These are phyloP conservation scores for Biston stratarius DNA, from an alignment of 2,888 invertebrate genomes.

Conservation along the genomic window DNA sequence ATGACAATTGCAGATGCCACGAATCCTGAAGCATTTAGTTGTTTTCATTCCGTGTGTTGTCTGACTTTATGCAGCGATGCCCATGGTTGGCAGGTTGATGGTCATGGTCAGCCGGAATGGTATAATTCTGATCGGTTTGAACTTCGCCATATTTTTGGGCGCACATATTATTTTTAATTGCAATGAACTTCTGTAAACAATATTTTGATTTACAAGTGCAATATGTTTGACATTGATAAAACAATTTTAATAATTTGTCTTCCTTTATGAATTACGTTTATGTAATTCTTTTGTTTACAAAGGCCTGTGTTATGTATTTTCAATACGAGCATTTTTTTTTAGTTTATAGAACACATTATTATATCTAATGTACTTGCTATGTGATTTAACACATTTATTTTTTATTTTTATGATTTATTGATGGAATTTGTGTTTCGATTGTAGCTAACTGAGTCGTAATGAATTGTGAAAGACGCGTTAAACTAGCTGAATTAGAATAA, in stretches of 20 bases:
- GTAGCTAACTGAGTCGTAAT: slow-evolving; percentile 37
- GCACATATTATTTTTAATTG: slow-evolving; percentile 19
- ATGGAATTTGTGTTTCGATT: slow-evolving; percentile 54
- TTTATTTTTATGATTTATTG: slow-evolving; percentile 46
- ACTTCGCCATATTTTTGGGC: slow-evolving; percentile 19
- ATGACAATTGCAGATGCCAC: too few species aligned
- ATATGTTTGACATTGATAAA: slow-evolving; percentile 55
- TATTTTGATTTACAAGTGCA: slow-evolving; percentile 49
- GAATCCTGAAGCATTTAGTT: too few species aligned
- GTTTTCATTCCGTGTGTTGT: too few species aligned
- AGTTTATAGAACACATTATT: slow-evolving; percentile 51
- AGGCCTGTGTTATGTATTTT: slow-evolving; percentile 63
- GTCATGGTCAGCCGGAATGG: too few species aligned
- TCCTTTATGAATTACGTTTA: slow-evolving; percentile 55
- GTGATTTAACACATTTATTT: slow-evolving; percentile 49
- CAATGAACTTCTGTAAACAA: slow-evolving; percentile 14
- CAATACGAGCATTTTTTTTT: slow-evolving; percentile 62
- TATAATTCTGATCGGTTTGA: too few species aligned
- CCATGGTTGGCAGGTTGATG: too few species aligned
- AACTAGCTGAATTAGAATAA: background rate
- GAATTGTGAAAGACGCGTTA: slow-evolving; percentile 25
- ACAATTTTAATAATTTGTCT: slow-evolving; percentile 59
- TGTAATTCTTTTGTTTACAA: slow-evolving; percentile 57
- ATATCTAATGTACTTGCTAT: slow-evolving; percentile 50
- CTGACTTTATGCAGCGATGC: too few species aligned